Evolutionary conservation across 2,797 vertebrate species (phyloP), one percentile per base, ranked within the genome.

Genomic region (Pampus argenteus): DNA sequence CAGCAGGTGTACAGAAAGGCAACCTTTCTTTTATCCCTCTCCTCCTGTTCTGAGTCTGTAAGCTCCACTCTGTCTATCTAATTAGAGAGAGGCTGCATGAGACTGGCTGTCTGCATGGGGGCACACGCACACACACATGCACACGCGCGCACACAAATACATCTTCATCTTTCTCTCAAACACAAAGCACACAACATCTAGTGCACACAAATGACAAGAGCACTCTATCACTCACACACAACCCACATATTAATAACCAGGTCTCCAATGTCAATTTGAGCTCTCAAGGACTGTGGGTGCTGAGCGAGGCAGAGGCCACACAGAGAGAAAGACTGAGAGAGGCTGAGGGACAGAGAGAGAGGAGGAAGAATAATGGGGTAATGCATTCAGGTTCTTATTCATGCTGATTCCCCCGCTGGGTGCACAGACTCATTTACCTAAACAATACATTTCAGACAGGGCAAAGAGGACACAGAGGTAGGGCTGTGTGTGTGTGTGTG

Each of bases 261-360:
- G 83, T 89, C 81, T 85, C 84, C 89, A 93, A 90, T 89, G 91
- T 91, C 89, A 92, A 88, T 92, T 87, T 91, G 73, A 86, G 88
- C 87, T 89, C 86, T 89, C 86, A 92, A 94, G 90, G 92, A 91
- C 93, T 89, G 81, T 77, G 81, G 88, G 71, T 78, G 86, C 88
- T 70, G 89, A 86, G 83, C 42, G 74, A 86, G 80, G 77, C 60
- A 85, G 80, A 80, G 87, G 86, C 86, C 87, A 89, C 78, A 80
- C 66, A 76, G 59, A 74, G 67, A 78, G 47, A 73, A 9, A 60
- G 68, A 67, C 13, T 31, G 48, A 26, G 44, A 40, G 59, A 25
- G 49, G 25, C 28, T 44, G 56, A 18, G 47, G 59, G 18, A 22
- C 28, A 44, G 63, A 23, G 71, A 68, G 44, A 63, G 34, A 66